Conservation (phyloP, 2,113 vertebrate species). For the Psittacula cyanocephala region DNA sequence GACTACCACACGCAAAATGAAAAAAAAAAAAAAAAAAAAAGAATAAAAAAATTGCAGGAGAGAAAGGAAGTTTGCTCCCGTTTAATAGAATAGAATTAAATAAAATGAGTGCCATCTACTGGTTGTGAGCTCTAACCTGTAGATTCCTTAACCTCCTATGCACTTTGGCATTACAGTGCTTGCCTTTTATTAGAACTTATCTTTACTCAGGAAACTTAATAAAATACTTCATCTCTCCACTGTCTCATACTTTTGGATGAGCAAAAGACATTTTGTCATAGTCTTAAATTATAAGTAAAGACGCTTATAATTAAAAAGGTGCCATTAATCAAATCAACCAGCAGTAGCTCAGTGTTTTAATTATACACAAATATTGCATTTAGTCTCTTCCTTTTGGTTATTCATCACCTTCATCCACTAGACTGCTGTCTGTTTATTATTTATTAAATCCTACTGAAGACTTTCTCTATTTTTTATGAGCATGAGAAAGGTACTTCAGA, state of each 20-base stretch:
- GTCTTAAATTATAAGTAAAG: slow-evolving; percentile 67
- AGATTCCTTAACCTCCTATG: neutral
- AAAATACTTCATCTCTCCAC: slow-evolving; percentile 50
- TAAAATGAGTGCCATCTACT: slow-evolving; percentile 70
- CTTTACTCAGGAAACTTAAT: slow-evolving; percentile 58
- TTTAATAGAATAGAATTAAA: slow-evolving; percentile 8
- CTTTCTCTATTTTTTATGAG: slow-evolving; percentile 58
- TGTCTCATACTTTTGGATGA: slow-evolving; percentile 46
- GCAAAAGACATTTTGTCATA: neutral
- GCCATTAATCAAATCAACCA: slow-evolving; percentile 67
- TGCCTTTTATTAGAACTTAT: slow-evolving; percentile 27
- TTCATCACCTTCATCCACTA: slow-evolving; percentile 63
- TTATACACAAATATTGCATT: slow-evolving; percentile 67
- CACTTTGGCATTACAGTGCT: slow-evolving; percentile 10
- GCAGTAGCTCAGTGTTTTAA: slow-evolving; percentile 60
- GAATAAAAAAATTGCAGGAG: neutral
- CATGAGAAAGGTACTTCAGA: slow-evolving; percentile 53
- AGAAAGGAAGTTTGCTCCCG: neutral
- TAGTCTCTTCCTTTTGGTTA: slow-evolving; percentile 61
- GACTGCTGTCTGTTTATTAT: slow-evolving; percentile 66
- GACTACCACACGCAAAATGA: neutral
- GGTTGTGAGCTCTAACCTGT: slow-evolving; percentile 17
- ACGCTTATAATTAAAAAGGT: slow-evolving; percentile 66
- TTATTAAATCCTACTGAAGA: slow-evolving; percentile 60
- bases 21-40: neutral